Percentiles rank a stretch among this genome's conserved stretches.
phyloP scores from a whole-genome alignment of 1,140 invertebrate genomes.

The Mya arenaria region DNA sequence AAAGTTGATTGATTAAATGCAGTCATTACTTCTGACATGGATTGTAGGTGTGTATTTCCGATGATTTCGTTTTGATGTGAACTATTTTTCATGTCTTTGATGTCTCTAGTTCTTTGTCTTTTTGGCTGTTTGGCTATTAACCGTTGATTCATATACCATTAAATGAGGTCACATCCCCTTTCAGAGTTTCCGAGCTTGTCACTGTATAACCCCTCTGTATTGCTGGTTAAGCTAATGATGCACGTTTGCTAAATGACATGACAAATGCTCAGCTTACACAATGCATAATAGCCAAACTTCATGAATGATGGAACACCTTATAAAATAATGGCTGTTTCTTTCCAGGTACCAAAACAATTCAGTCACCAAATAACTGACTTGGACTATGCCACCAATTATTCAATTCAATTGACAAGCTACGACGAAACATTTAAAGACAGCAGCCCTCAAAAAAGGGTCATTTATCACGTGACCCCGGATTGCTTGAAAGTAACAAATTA shows the following conservation, averaged over 20 bases:
- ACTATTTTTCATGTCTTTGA: too few relatives aligned
- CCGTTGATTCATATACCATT: neutral
- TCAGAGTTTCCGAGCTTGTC: neutral
- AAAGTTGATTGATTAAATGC: too few relatives aligned
- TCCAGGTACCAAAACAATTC: neutral
- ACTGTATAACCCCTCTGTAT: neutral
- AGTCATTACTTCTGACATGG: too few relatives aligned
- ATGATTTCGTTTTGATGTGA: too few relatives aligned
- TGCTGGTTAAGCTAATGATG: neutral
- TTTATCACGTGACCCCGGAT: neutral
- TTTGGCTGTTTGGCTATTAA: too few relatives aligned
- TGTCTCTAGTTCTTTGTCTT: too few relatives aligned
- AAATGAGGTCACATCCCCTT: neutral
- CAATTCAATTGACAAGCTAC: conserved; percentile 4
- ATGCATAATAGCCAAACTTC: neutral
- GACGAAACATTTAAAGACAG: conserved; percentile 26
- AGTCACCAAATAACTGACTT: neutral
- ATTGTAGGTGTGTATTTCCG: too few relatives aligned
- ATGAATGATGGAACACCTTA: neutral
- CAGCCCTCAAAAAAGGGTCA: neutral
- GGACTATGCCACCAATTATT: conserved; percentile 14
- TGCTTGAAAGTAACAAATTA: conserved; percentile 53
- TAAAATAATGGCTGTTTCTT: neutral
- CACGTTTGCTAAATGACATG: neutral
- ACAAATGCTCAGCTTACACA: neutral